phyloP scores from a whole-genome alignment of 1,140 invertebrate species.

The Laupala kohalensis region DNA sequence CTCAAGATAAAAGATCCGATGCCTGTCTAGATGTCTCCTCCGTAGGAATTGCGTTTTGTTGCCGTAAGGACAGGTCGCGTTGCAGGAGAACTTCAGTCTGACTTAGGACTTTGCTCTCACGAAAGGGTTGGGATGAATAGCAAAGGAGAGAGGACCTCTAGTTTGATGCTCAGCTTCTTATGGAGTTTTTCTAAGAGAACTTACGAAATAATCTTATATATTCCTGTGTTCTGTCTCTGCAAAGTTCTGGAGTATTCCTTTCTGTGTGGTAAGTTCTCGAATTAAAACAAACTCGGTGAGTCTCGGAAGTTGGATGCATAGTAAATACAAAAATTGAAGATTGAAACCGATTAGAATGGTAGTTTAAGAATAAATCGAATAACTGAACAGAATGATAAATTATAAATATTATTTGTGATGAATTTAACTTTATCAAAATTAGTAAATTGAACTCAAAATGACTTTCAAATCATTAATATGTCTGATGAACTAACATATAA shows the following conservation, averaged over 20 bases:
- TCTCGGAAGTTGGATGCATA: too few species aligned
- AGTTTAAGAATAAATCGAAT: too few species aligned
- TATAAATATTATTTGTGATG: too few species aligned
- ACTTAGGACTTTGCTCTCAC: neutral
- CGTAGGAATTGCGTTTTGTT: neutral
- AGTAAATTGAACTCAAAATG: too few species aligned
- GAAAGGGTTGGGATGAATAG: too few species aligned
- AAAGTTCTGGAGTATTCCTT: neutral
- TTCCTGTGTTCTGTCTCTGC: neutral
- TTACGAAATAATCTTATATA: neutral
- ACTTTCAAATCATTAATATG: too few species aligned
- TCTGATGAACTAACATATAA: too few species aligned
- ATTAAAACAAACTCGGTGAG: too few species aligned
- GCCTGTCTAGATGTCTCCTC: neutral
- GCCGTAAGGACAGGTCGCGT: neutral
- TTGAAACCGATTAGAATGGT: too few species aligned
- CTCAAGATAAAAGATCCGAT: neutral
- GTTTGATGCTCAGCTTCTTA: neutral
- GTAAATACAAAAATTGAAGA: too few species aligned
- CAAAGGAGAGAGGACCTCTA: neutral
- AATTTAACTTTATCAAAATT: too few species aligned
- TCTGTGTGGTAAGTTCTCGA: neutral
- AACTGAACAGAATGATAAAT: too few species aligned
- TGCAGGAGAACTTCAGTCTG: neutral
- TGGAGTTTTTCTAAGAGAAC: neutral